Evolutionary conservation across 1,140 invertebrate genomes (phyloP), one percentile per base, ranked within the genome.

Genomic region (Tribolium madens): DNA sequence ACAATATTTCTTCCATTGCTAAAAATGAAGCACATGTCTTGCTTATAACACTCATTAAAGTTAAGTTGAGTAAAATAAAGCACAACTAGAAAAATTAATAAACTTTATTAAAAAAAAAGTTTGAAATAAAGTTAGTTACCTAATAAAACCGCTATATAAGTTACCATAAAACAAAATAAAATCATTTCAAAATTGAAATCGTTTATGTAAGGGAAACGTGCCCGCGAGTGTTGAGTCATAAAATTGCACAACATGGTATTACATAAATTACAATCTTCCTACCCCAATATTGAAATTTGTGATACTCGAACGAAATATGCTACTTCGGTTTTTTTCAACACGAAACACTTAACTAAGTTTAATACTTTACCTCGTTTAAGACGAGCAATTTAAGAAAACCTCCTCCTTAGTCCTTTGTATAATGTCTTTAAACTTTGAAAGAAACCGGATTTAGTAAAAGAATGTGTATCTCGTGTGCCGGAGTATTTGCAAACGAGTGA

Each of bases 1-100:
- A 87, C 88, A 92, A 89, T 88, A 92, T 91, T 91, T 86, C 91
- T 91, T 86, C 91, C 92, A 93, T 93, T 88, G 92, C 91, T 92
- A 86, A 53, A 90, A 87, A 86, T 75, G 9, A 80, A 36, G 68
- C 52, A 78, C 75, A 84, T 26, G 78, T 14, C 14, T 75, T 15
- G 77, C 73, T 75, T 17, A 71, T 5, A 18, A 3, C 18, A 52
- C 52, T 15, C 14, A n/a, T 31, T 17, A 64, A 31, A 9, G 18
- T 21, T 21, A 3, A 26, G 6, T 26, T 26, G 6, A 26, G 3
- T 5, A 3, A 26, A 26, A 26, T 26, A 21, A 21, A 21, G 4
- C 18, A 1, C 18, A 1, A 21, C 2, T 26, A 26, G 21, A 26
- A 26, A 1, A 1, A 26, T 4, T 26, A 26, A 0, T 26, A 26